A percentile compares a stretch with the other conserved stretches of the same genome.
Conservation (phyloP, 2,888 invertebrate species). For the Stenodera caucasica region DNA sequence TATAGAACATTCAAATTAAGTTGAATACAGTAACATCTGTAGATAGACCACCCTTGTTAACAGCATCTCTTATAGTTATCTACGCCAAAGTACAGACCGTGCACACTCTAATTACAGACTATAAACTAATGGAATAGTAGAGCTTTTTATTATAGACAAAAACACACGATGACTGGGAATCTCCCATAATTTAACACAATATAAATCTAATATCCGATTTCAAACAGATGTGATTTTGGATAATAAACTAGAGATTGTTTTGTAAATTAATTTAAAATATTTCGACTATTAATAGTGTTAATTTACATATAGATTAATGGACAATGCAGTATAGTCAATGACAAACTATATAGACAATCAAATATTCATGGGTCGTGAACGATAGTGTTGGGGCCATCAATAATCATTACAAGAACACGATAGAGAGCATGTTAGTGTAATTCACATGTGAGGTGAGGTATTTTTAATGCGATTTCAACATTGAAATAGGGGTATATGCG, state of each 20-base stretch:
- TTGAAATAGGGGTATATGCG: conserved; percentile 47
- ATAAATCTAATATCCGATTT: conserved; percentile 25
- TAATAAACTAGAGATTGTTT: conserved; percentile 12
- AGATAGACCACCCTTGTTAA: conserved; percentile 27
- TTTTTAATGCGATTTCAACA: conserved; percentile 44
- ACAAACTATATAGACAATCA: conserved; percentile 39
- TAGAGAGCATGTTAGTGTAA: conserved; percentile 42
- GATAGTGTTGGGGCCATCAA: conserved; percentile 39
- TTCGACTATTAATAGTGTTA: neutral
- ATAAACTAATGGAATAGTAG: conserved; percentile 34
- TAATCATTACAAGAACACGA: conserved; percentile 43
- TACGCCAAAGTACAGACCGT: conserved; percentile 27
- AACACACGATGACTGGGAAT: conserved; percentile 28
- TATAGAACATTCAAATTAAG: conserved; percentile 37
- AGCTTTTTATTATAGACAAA: conserved; percentile 37
- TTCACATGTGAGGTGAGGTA: conserved; percentile 40
- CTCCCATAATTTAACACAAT: conserved; percentile 25
- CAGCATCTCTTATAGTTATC: conserved; percentile 29
- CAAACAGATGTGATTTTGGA: conserved; percentile 31
- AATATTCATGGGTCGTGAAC: conserved; percentile 42
- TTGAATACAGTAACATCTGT: conserved; percentile 29
- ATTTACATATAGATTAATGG: conserved; percentile 5
- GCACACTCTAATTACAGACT: conserved; percentile 32
- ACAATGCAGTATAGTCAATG: conserved; percentile 34
- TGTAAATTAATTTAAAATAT: neutral